phyloP scores from a whole-genome alignment of 23 tunicate genomes.

The Ascidia mentula region DNA sequence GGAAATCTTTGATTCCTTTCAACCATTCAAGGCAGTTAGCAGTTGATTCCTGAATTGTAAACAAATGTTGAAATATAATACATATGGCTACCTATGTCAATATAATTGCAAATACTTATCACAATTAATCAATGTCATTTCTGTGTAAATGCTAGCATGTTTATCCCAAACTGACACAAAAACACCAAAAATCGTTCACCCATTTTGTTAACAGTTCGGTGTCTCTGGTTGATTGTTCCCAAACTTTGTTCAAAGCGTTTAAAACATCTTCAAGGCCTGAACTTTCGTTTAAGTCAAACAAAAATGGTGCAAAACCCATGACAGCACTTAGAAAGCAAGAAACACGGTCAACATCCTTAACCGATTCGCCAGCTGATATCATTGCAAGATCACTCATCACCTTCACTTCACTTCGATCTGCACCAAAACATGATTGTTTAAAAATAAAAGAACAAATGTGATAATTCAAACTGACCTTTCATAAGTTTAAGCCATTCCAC shows the following conservation, averaged over 20 bases:
- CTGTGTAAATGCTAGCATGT: too few relatives aligned
- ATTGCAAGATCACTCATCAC: constrained; percentile 83
- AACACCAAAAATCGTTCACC: too few relatives aligned
- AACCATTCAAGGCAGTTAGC: constrained; percentile 65
- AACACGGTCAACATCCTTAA: constrained; percentile 62
- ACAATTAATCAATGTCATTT: too few relatives aligned
- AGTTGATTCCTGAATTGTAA: constrained; percentile 51
- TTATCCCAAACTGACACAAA: too few relatives aligned
- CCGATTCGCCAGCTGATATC: constrained; percentile 77
- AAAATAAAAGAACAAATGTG: neutral
- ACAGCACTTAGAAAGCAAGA: constrained; percentile 82
- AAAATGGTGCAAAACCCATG: constrained; percentile 80
- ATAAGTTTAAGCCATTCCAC: constrained; percentile 64
- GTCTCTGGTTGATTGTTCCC: constrained; percentile 24
- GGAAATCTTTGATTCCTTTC: constrained; percentile 64
- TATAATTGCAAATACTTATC: too few relatives aligned
- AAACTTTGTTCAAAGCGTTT: constrained; percentile 32
- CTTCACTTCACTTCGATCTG: constrained; percentile 76
- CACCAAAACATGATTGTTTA: neutral
- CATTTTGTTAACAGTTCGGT: constrained; percentile 42
- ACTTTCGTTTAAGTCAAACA: constrained; percentile 53
- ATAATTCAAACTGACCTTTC: constrained; percentile 51
- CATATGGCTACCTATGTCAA: too few relatives aligned
- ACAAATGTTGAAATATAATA: too few relatives aligned
- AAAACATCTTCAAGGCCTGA: constrained; percentile 29